Percentiles rank a stretch among this genome's conserved stretches.
phyloP scores from a whole-genome alignment of 2,113 vertebrate species.

The Tupaia chinensis region DNA sequence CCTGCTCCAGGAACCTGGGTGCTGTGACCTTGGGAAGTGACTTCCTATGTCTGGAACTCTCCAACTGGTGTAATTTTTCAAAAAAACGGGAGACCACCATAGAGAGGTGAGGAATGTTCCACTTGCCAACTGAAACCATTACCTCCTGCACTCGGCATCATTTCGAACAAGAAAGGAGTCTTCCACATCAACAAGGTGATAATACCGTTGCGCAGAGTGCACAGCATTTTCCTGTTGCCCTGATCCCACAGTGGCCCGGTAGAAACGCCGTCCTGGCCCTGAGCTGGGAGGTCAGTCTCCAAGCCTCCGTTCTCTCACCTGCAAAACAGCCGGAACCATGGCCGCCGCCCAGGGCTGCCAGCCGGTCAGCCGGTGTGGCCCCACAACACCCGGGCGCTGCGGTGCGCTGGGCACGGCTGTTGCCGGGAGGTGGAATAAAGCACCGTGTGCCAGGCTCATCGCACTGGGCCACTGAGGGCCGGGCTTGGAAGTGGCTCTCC shows the following conservation, averaged over 20 bases:
- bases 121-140: neutral
- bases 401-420: neutral
- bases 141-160: neutral
- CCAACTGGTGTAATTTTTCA: neutral
- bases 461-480: too few species aligned
- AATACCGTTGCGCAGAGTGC: neutral
- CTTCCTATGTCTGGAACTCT: neutral
- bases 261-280: neutral
- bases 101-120: too few species aligned
- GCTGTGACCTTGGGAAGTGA: neutral
- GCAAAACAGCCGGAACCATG: neutral
- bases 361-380: neutral
- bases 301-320: neutral
- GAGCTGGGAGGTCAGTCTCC: neutral
- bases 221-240: neutral
- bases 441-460: fast-evolving
- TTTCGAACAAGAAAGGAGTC: neutral
- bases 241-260: neutral
- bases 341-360: neutral
- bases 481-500: neutral
- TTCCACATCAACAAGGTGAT: neutral
- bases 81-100: neutral
- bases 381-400: fast-evolving
- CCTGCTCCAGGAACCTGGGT: neutral
- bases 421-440: fast-evolving